Base-by-base conservation (phyloP, 2,797 vertebrate species). In the Hydrophis major region DNA sequence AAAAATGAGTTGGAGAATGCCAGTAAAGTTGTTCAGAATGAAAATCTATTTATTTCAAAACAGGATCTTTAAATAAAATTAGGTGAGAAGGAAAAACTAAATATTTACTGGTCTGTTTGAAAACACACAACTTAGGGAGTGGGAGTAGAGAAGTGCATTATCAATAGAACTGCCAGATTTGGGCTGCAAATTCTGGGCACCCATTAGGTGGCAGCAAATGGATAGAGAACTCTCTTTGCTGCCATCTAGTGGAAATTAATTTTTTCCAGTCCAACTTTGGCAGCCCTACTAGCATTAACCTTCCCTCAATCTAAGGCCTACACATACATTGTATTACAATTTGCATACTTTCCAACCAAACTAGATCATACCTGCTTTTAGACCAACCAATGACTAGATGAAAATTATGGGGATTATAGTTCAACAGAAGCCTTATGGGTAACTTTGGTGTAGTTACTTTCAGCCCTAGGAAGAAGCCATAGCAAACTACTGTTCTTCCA, bases 31-130 rank as follows among this genome's bases (percentile, higher is more conserved):
- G 57, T 88, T 60, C 25, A 13, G 83, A 83, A 89, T 53, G 13
- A 16, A 90, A 86, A 86, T 66, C 47, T 89, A 59, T 74, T 88
- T 88, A 74, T 90, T 66, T 86, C 92, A 66, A 53, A 89, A 89
- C 22, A 78, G 89, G 20, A 89, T 12, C 86, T 86, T 63, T 63
- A 92, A 89, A 92, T 66, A 63, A 89, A 86, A 86, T 56, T 63
- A 55, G 28, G 63, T 86, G 28, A 78, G 42, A 18, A 87, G 50
- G 16, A 87, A 66, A 66, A n/a, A 53, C 1, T 28, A 91, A 87
- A 13, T n/a, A 59, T 88, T 59, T 14, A 7, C 27, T 89, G 14
- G 8, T 56, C n/a, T 16, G n/a, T 61, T 32, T 83, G 87, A 92
- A 83, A 55, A 12, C 11, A 55, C 53, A 8, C 53, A 13, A 56